A percentile compares a stretch with the other conserved stretches of the same genome.
Evolutionary conservation across 2,797 vertebrate genomes (phyloP).

Genomic region (Tadarida brasiliensis): DNA sequence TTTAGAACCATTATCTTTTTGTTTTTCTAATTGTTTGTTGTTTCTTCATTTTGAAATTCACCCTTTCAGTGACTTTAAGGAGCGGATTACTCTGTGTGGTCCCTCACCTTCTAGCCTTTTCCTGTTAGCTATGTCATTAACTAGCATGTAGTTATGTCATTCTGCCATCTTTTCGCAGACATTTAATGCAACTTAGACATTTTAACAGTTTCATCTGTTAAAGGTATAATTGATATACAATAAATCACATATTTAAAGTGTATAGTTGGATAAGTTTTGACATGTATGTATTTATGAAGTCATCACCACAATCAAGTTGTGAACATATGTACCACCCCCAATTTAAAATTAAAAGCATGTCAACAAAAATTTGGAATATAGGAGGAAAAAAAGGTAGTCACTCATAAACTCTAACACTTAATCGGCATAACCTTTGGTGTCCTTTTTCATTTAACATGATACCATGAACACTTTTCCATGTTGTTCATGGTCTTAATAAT

Average conservation of each 20-base stretch:
- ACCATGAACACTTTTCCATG: neutral
- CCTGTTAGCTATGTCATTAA: neutral
- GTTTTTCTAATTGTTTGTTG: fast-evolving
- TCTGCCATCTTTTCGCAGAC: neutral
- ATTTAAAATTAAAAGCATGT: constrained; percentile 15
- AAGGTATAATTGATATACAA: neutral
- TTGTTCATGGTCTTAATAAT: neutral
- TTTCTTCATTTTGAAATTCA: constrained; percentile 26
- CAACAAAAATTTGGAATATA: neutral
- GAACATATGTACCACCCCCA: neutral
- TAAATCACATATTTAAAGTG: neutral
- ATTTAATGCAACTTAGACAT: neutral
- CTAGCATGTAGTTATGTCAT: neutral
- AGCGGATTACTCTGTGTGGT: neutral
- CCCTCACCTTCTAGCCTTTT: neutral
- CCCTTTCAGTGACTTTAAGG: neutral
- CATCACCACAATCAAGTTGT: neutral
- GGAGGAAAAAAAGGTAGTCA: neutral
- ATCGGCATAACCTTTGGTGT: neutral
- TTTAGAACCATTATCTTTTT: neutral
- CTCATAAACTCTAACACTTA: neutral
- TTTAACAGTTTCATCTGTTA: neutral
- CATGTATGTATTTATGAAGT: neutral
- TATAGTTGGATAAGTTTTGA: neutral
- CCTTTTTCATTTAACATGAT: neutral